Evolutionary conservation across 2,888 invertebrate species (phyloP).

Genomic region (Tigriopus californicus): DNA sequence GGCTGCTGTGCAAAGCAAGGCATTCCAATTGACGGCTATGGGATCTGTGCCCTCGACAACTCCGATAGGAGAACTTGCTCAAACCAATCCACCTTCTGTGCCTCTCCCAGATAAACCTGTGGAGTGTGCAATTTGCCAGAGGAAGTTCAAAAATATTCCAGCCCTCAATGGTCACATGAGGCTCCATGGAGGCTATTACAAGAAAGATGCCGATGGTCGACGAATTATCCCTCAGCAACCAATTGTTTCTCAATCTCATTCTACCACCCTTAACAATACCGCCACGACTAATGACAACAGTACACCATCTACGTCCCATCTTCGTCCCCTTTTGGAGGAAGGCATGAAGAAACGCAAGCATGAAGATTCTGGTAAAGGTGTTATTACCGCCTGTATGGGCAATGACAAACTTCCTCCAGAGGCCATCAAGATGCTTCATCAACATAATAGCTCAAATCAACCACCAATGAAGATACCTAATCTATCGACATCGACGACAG

Average conservation of each 20-base stretch:
- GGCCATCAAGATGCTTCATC: no score
- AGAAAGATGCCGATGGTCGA: constrained; percentile 41
- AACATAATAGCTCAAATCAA: background rate
- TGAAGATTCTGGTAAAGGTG: background rate
- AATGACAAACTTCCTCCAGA: no score
- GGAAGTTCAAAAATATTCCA: constrained; percentile 91
- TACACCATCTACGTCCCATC: background rate
- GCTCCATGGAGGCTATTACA: constrained; percentile 89
- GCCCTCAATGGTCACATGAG: constrained; percentile 97
- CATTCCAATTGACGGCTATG: background rate
- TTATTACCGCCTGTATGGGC: background rate
- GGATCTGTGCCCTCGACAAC: no score
- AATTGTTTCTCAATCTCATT: background rate
- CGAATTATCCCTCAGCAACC: background rate
- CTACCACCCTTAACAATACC: background rate
- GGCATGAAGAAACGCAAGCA: constrained; percentile 1
- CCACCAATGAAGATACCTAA: background rate
- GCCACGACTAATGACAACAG: background rate
- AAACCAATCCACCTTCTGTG: no score
- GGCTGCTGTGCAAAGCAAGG: background rate
- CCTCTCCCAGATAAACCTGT: constrained; percentile 25
- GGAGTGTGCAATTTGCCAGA: constrained; percentile 82
- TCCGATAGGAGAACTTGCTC: no score
- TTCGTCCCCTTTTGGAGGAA: no score
- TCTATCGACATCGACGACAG: background rate